Conservation (phyloP, 2,113 vertebrate species). For the Cyprinus carpio region DNA sequence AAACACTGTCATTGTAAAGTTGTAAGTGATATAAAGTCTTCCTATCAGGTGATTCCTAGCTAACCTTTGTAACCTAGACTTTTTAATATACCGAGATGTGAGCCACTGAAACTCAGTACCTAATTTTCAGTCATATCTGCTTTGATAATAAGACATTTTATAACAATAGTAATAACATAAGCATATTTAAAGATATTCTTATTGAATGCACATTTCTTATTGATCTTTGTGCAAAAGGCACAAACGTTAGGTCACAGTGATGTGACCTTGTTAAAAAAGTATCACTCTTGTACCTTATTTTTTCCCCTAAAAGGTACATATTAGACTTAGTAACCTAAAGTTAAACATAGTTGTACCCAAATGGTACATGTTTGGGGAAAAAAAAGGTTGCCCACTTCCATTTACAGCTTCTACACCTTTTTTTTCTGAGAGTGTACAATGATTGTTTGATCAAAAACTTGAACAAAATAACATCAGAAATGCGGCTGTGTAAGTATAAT, state of each 20-base stretch:
- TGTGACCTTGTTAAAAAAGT: no score
- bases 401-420: background rate
- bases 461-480: background rate
- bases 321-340: background rate
- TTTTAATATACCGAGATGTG: background rate
- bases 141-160: background rate
- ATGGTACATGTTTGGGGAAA: no score
- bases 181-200: background rate
- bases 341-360: background rate
- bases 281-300: no score
- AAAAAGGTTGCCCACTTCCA: no score
- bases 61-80: background rate
- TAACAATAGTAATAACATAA: background rate
- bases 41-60: background rate
- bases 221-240: background rate
- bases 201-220: background rate
- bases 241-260: no score
- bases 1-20: background rate
- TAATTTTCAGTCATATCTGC: background rate
- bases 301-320: background rate
- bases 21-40: background rate
- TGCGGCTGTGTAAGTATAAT: background rate
- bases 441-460: background rate
- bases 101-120: background rate
- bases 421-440: background rate